Conservation (phyloP, 2,113 vertebrate genomes). For the Pimephales promelas region DNA sequence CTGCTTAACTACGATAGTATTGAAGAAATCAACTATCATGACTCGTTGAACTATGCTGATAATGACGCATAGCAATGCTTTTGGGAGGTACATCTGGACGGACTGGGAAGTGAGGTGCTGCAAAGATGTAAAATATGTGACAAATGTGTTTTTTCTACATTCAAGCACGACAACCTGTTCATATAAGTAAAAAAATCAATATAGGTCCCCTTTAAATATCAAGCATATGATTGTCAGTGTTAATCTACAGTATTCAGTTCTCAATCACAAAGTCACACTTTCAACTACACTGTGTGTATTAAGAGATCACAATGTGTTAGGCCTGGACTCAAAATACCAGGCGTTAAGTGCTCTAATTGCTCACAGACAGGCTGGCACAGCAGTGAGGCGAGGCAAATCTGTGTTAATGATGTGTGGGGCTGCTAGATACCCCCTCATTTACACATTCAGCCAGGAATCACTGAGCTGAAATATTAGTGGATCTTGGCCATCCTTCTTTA, state of each 20-base stretch:
- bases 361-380: slow-evolving; percentile 49
- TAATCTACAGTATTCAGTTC: not conserved
- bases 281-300: slow-evolving; percentile 4
- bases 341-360: slow-evolving; percentile 57
- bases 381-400: slow-evolving; percentile 56
- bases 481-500: slow-evolving; percentile 50
- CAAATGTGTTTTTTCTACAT: no score
- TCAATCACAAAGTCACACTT: not conserved
- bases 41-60: no score
- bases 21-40: no score
- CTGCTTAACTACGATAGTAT: no score
- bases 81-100: no score
- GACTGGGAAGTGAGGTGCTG: no score
- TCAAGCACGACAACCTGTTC: no score
- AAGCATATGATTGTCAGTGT: not conserved
- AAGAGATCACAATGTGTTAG: slow-evolving; percentile 36
- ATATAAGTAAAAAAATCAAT: no score
- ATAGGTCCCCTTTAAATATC: not conserved
- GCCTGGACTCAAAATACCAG: slow-evolving; percentile 26
- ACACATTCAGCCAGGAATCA: slow-evolving; percentile 53
- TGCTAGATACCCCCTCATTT: slow-evolving; percentile 54
- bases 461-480: slow-evolving; percentile 53
- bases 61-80: no score
- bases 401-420: slow-evolving; percentile 55
- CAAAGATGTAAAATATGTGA: no score